Evolutionary conservation across 2,888 invertebrate genomes (phyloP), one percentile per base, ranked within the genome.

Genomic region (Philonicus albiceps): DNA sequence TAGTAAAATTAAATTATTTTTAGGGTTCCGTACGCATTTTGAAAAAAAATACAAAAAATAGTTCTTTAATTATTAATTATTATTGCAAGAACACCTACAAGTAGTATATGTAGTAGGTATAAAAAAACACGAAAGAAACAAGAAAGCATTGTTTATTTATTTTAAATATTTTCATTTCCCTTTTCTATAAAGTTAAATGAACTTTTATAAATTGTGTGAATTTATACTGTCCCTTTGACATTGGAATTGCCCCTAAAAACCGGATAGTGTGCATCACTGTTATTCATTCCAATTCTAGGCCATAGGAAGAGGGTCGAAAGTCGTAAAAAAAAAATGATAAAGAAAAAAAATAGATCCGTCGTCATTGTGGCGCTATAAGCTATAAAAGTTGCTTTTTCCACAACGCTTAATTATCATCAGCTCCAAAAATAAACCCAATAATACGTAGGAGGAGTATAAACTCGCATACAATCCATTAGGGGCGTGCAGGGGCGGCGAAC

Each of bases 381-480:
- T 22, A 78, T 78, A 78, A 78, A 78, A 78, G 22, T 78, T 43
- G 2, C 30, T 43, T 78, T 78, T 22, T 49, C 49, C 30, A 49
- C 19, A 27, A 43, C 27, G 78, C 78, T 78, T 78, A 78, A 78
- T 78, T 78, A 78, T 78, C 78, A 78, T 78, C 49, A 27, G 78
- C n/a, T 43, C 78, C 78, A 30, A 43, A 78, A 78, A 78, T 78
- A 78, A 76, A 22, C 78, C 27, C 43, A 78, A 49, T 78, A 78
- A 19, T 49, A 78, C 49, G 49, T 49, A 49, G 78, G 27, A 27
- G 27, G 78, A 27, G 16, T 49, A 78, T 49, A 78, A 49, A 76
- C 49, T 78, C 78, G 30, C 78, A 43, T 78, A 78, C 8, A 78
- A 78, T 78, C 43, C 49, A 78, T 78, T 78, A 78, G 40, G 76